These are phyloP conservation scores for Palythoa grandiflora DNA, from an alignment of 92 coral and sea anemone genomes.

Conservation along the genomic window DNA sequence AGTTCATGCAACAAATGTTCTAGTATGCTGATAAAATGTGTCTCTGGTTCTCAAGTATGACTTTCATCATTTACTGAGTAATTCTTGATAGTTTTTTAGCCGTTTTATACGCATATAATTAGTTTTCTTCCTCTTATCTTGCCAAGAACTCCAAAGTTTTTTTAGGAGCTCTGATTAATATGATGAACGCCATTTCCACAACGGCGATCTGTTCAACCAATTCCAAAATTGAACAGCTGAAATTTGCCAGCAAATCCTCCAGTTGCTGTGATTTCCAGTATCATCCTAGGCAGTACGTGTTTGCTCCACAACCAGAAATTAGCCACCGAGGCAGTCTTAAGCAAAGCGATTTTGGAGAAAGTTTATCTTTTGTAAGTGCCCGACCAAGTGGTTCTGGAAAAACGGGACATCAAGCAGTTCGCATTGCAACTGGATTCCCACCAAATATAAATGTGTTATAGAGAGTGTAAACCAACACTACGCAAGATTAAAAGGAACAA, in stretches of 20 bases:
- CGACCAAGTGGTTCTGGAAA: no score
- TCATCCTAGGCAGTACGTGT: background rate
- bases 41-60: background rate
- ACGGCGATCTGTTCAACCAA: conserved; percentile 6
- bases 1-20: no score
- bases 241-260: conserved; percentile 4
- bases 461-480: no score
- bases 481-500: no score
- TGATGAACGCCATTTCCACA: conserved; percentile 15
- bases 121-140: background rate
- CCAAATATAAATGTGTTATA: no score
- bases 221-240: conserved; percentile 1
- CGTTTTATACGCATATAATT: background rate
- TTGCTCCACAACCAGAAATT: background rate
- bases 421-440: no score
- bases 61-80: conserved; percentile 20
- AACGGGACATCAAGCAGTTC: no score
- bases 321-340: no score
- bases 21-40: no score
- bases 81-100: background rate
- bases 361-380: no score
- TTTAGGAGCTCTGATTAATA: conserved; percentile 22
- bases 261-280: conserved; percentile 8
- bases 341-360: no score
- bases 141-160: conserved; percentile 8